Evolutionary conservation across 2,113 vertebrate species (phyloP).

Genomic region (Brachypodius melanocephalos): DNA sequence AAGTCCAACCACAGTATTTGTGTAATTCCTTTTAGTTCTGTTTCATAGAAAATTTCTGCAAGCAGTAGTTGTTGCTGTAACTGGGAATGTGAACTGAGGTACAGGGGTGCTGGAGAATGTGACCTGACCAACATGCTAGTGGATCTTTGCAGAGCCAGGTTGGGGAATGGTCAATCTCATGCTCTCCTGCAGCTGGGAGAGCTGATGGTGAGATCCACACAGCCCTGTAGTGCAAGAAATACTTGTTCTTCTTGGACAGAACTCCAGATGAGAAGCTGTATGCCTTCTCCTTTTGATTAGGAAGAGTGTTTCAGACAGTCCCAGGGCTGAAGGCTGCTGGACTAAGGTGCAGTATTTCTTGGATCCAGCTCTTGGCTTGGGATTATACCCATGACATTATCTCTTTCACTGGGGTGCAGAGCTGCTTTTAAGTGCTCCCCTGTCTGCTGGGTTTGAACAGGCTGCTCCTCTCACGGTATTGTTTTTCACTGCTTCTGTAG

Average conservation of each 20-base stretch:
- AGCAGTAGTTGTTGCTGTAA: background rate
- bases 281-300: background rate
- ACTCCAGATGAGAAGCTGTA: background rate
- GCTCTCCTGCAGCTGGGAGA: background rate
- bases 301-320: background rate
- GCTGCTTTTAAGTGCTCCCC: background rate
- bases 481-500: background rate
- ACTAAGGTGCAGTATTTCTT: background rate
- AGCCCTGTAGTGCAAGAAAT: background rate
- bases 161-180: background rate
- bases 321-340: background rate
- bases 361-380: background rate
- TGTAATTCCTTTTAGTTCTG: background rate
- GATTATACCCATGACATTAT: background rate
- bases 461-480: background rate
- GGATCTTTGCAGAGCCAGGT: background rate
- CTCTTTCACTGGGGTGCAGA: background rate
- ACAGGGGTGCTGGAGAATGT: background rate
- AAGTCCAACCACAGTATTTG: background rate
- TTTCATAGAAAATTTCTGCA: background rate
- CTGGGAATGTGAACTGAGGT: background rate
- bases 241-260: background rate
- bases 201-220: background rate
- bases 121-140: fast-evolving
- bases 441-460: background rate